Base-by-base conservation (phyloP, 2,797 vertebrate species). In the Arctocebus calabarensis region DNA sequence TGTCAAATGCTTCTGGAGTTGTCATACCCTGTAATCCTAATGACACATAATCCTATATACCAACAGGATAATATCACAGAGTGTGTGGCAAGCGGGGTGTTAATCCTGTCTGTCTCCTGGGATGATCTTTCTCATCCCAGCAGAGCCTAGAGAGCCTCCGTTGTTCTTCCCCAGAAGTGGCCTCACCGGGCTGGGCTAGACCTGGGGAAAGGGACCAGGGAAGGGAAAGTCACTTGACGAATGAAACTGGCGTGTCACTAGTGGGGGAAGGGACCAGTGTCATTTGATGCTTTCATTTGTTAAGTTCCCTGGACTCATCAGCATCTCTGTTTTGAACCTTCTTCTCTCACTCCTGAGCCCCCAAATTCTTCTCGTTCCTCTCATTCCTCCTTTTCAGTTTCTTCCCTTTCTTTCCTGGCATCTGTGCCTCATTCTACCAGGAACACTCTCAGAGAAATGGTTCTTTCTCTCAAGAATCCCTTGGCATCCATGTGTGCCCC, bases 41-140 rank as follows among this genome's bases (percentile, higher is more conserved):
- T 19, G 62, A 77, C 71, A 57, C 12, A 9, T 9, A 34, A 84
- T 45, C 94, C 75, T 68, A 12, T 22, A 27, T 10, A 52, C 37
- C 19, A 3, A 40, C 4, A 9, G 11, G 82, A 32, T 37, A 12
- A 32, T 8, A 29, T 77, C 74, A 29, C 0, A 29, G 62, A 2
- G 7, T 57, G n/a, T 34, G 5, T 3, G 52, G 45, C 61, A 4
- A 4, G 45, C 29, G 0, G 0, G 0, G 0, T 16, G 12, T n/a
- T 70, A 32, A 61, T 48, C 61, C 52, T 34, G 9, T 52, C 90
- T 74, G 45, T 34, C 64, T 43, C 64, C 43, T 1, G 0, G 37
- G 11, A 25, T 2, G 3, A 45, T 25, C 57, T 48, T 82, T 27
- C 48, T 43, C 17, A 5, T 20, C 45, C 37, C 9, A 14, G 57